Evolutionary conservation across 1,140 invertebrate genomes (phyloP), one percentile per base, ranked within the genome.

Genomic region (Drosophila auraria): DNA sequence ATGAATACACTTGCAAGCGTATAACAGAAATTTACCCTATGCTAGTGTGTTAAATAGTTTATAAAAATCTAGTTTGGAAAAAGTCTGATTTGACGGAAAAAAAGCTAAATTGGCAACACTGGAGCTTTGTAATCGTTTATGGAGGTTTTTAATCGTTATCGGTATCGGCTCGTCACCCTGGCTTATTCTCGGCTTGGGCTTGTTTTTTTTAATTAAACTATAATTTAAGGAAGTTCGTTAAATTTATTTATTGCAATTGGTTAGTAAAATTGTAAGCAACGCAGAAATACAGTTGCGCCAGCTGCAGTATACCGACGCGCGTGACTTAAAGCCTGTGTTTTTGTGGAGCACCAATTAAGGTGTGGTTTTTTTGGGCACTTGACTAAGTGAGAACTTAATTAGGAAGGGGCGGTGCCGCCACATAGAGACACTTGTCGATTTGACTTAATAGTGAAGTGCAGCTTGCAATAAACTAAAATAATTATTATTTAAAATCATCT

Each of bases 171-270:
- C 20, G 20, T 76, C 62, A 74, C 51, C 64, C 64, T 54, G 15
- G 69, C 25, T 70, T 64, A 65, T 78, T 57, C 65, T 62, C 59
- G 17, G 69, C 27, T 71, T 65, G 65, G 61, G 69, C 53, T 78
- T 87, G 80, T 69, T 83, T 89, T 84, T 87, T 82, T 89, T 89
- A 63, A 81, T 62, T 72, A 30, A 72, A 23, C 20, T 58, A 47
- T 84, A 63, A 60, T 83, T 83, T 78, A 57, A 38, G 60, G 58
- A 58, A 69, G 60, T 9, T 61, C 33, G 20, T 27, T 69, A 36
- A 38, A 56, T 25, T 78, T 58, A 59, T 63, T 69, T 36, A 36
- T 57, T n/a, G 8, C 8, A 62, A 69, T 57, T 57, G 68, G 47
- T 71, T 69, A 33, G 51, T 71, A 25, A 0, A 36, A 25, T 3